A percentile compares a stretch with the other conserved stretches of the same genome.
phyloP scores from a whole-genome alignment of 2,113 vertebrate genomes.

The Meles meles region DNA sequence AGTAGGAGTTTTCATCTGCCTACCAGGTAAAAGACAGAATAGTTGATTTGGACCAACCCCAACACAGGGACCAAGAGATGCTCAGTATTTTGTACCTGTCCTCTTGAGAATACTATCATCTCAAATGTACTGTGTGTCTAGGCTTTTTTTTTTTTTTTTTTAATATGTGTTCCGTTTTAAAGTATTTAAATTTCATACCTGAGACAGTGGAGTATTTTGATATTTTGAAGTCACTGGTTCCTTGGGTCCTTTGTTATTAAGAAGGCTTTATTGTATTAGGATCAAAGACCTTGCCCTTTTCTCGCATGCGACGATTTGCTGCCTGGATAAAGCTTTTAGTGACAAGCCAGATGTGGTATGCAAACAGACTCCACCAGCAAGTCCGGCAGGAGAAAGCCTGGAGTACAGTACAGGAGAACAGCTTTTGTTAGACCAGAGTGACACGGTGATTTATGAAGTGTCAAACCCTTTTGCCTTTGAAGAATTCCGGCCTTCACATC shows the following conservation, averaged over 20 bases:
- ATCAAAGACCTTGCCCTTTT: constrained; percentile 36
- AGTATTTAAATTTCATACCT: constrained; percentile 15
- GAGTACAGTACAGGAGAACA: constrained; percentile 54
- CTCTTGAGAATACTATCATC: neutral
- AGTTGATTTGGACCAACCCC: constrained; percentile 7
- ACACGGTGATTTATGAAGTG: constrained; percentile 81
- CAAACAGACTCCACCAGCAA: constrained; percentile 67
- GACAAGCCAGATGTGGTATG: constrained; percentile 77
- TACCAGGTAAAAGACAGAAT: neutral
- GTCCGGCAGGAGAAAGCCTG: constrained; percentile 53
- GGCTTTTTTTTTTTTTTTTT: neutral
- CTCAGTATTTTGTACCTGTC: neutral
- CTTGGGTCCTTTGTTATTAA: constrained; percentile 46
- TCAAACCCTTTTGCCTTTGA: constrained; percentile 76
- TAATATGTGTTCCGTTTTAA: neutral
- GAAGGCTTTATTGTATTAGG: constrained; percentile 22
- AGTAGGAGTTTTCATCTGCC: neutral
- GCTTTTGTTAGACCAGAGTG: constrained; percentile 73
- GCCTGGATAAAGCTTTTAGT: constrained; percentile 75
- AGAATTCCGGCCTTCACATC: constrained; percentile 79
- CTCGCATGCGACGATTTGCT: constrained; percentile 57
- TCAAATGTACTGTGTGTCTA: neutral
- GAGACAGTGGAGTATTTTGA: neutral
- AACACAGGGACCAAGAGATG: neutral
- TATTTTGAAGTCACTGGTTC: neutral